These are phyloP conservation scores for Pterostichus madidus DNA, from an alignment of 2,888 invertebrate genomes.

Conservation along the genomic window DNA sequence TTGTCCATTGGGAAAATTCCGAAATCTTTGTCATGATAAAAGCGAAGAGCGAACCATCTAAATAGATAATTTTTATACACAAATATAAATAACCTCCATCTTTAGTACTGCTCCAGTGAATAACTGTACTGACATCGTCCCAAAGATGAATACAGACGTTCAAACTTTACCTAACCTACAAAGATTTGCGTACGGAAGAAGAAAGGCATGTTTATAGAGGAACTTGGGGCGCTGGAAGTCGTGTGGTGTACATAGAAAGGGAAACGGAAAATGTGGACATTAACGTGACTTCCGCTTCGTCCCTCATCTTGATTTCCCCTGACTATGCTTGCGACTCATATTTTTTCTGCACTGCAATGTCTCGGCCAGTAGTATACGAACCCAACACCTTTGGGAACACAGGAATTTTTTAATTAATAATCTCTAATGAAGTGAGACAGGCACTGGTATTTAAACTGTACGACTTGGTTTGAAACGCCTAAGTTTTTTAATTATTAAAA, in stretches of 20 bases:
- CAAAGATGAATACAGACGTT: slow-evolving; percentile 1
- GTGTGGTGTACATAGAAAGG: slow-evolving; percentile 10
- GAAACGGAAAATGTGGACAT: slow-evolving; percentile 57
- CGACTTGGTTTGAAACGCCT: neutral
- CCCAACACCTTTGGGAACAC: neutral
- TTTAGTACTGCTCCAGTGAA: too few species aligned
- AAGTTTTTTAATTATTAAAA: too few species aligned
- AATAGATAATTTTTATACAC: too few species aligned
- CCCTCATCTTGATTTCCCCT: slow-evolving; percentile 47
- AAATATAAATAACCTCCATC: too few species aligned
- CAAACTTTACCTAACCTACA: slow-evolving; percentile 5
- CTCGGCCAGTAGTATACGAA: slow-evolving; percentile 20
- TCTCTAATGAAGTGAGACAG: slow-evolving; percentile 11
- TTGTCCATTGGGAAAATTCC: too few species aligned
- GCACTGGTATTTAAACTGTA: slow-evolving; percentile 13
- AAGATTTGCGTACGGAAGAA: slow-evolving; percentile 18
- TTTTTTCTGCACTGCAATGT: slow-evolving; percentile 11
- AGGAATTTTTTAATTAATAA: slow-evolving; percentile 50
- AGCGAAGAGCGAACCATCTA: too few species aligned
- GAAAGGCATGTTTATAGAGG: neutral
- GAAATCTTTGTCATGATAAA: too few species aligned
- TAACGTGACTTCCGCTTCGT: slow-evolving; percentile 26
- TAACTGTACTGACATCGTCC: slow-evolving; percentile 40
- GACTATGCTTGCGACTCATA: slow-evolving; percentile 48
- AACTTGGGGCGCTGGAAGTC: too few species aligned